Conservation (phyloP, 2,113 vertebrate genomes). For the Nibea albiflora region DNA sequence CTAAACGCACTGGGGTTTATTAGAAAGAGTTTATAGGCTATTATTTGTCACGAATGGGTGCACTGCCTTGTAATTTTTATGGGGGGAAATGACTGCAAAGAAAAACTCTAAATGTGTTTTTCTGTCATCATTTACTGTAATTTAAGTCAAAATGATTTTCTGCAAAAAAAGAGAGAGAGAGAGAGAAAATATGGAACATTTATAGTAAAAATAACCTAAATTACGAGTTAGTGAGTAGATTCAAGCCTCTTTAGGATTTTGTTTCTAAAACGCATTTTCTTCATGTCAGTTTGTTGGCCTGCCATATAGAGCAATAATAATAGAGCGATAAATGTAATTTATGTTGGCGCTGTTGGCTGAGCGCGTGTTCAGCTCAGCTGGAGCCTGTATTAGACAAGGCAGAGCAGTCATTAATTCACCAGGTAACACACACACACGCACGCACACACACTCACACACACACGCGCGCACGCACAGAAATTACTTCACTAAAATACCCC, state of each 20-base stretch:
- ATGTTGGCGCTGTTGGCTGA: conserved; percentile 63
- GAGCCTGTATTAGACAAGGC: conserved; percentile 62
- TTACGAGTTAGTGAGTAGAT: conserved; percentile 33
- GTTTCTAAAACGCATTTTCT: conserved; percentile 36
- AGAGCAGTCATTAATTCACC: conserved; percentile 76
- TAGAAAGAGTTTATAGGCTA: neutral
- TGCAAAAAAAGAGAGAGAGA: too few relatives aligned
- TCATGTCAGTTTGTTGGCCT: conserved; percentile 58
- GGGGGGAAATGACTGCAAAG: conserved; percentile 9
- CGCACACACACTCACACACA: conserved; percentile 30
- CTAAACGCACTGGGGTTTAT: neutral
- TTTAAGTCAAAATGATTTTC: conserved; percentile 24
- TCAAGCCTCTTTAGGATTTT: conserved; percentile 34
- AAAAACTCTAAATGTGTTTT: conserved; percentile 20
- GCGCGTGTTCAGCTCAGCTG: conserved; percentile 72
- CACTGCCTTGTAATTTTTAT: conserved; percentile 18
- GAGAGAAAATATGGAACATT: neutral
- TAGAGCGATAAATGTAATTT: conserved; percentile 73
- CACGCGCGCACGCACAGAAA: conserved; percentile 17
- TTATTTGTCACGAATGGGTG: conserved; percentile 14
- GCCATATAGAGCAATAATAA: conserved; percentile 72
- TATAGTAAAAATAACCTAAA: neutral
- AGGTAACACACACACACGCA: conserved; percentile 60
- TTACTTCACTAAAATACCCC: conserved; percentile 59
- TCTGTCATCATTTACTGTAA: conserved; percentile 33